A percentile compares a stretch with the other conserved stretches of the same genome.
Conservation (phyloP, 2,888 invertebrate species). For the Trissonchulus sp. region DNA sequence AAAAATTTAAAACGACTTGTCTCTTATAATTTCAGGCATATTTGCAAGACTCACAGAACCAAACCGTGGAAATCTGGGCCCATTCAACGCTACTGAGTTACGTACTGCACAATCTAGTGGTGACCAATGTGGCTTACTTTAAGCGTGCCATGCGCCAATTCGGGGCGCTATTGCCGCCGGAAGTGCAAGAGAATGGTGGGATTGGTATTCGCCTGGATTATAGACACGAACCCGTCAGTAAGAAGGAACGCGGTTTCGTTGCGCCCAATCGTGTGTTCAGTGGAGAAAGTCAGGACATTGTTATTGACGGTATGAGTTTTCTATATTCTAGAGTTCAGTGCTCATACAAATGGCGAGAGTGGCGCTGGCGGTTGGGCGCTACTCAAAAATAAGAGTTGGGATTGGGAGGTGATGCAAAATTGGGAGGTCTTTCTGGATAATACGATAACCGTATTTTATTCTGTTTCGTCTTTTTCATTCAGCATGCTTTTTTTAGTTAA, state of each 20-base stretch:
- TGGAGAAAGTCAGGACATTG: not conserved
- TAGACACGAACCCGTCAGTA: no score
- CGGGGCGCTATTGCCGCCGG: conserved; percentile 42
- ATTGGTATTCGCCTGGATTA: conserved; percentile 40
- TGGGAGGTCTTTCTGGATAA: no score
- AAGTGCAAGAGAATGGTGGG: conserved; percentile 37
- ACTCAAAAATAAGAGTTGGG: no score
- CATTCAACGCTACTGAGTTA: conserved; percentile 38
- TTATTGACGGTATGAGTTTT: not conserved
- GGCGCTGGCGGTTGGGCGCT: no score
- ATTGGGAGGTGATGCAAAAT: no score
- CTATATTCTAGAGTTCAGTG: no score
- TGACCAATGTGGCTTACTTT: conserved; percentile 34
- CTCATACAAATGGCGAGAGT: no score
- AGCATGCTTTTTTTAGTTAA: no score
- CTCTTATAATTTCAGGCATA: no score
- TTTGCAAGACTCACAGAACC: not conserved
- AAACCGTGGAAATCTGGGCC: conserved; percentile 42
- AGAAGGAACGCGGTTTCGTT: conserved; percentile 3
- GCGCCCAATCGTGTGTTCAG: not conserved
- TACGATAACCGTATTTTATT: no score
- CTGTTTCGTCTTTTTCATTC: no score
- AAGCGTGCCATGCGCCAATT: conserved; percentile 46
- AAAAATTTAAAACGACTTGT: no score
- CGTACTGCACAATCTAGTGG: conserved; percentile 30